A percentile compares a stretch with the other conserved stretches of the same genome.
Conservation (phyloP, 1,140 invertebrate species). For the Drosophila truncata region DNA sequence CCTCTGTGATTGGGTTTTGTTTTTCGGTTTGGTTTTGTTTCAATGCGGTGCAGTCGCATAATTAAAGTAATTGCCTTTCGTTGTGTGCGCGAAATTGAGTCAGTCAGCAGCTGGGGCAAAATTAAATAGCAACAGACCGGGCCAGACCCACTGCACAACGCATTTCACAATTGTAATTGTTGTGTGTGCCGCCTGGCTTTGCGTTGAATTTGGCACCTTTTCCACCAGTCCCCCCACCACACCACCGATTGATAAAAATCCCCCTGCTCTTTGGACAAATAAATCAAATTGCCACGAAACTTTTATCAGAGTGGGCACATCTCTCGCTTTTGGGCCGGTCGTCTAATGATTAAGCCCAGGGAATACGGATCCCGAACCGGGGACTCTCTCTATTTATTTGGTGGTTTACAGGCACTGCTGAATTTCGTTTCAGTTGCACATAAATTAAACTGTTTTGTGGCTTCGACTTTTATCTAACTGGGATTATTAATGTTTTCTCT, state of each 20-base stretch:
- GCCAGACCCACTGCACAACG: slow-evolving; percentile 28
- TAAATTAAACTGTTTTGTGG: slow-evolving; percentile 39
- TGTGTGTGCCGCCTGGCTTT: slow-evolving; percentile 15
- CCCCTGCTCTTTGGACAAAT: slow-evolving; percentile 20
- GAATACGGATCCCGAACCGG: slow-evolving; percentile 1
- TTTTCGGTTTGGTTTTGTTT: slow-evolving; percentile 33
- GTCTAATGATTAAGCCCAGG: slow-evolving; percentile 28
- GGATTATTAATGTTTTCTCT: slow-evolving; percentile 41
- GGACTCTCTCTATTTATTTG: slow-evolving; percentile 9
- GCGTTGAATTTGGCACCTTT: slow-evolving; percentile 55
- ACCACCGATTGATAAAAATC: slow-evolving; percentile 38
- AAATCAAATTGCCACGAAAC: slow-evolving; percentile 52
- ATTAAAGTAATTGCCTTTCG: slow-evolving; percentile 71
- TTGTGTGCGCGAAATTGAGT: slow-evolving; percentile 63
- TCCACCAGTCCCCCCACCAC: not conserved
- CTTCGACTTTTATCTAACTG: slow-evolving; percentile 25
- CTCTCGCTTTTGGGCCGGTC: slow-evolving; percentile 19
- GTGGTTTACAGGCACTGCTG: not conserved
- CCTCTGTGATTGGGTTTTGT: slow-evolving; percentile 58
- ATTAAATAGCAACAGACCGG: slow-evolving; percentile 57
- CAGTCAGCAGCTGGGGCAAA: slow-evolving; percentile 57
- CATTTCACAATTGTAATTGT: slow-evolving; percentile 69
- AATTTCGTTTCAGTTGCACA: slow-evolving; percentile 14
- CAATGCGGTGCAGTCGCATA: slow-evolving; percentile 53
- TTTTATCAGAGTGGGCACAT: slow-evolving; percentile 39